Conservation (phyloP, 2,888 invertebrate species). For the Drosophila merina region DNA sequence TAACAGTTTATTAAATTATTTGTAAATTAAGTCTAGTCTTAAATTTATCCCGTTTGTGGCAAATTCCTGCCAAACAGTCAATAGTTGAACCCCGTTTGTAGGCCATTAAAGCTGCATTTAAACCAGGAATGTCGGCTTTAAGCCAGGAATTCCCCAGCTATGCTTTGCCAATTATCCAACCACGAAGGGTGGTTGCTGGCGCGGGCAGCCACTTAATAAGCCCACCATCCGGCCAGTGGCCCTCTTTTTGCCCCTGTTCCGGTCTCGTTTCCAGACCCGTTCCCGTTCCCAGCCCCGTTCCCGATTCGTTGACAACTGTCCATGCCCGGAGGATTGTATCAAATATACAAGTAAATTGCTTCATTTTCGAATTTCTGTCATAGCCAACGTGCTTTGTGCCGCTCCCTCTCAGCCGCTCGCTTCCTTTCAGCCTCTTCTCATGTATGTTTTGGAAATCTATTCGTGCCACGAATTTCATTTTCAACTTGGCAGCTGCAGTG, state of each 20-base stretch:
- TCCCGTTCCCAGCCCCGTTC: background rate
- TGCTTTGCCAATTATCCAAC: conserved; percentile 44
- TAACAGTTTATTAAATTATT: background rate
- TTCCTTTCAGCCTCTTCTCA: conserved; percentile 44
- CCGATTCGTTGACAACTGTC: conserved; percentile 66
- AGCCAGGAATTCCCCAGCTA: conserved; percentile 21
- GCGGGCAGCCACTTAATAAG: conserved; percentile 38
- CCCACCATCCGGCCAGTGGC: conserved; percentile 34
- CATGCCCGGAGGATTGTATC: conserved; percentile 56
- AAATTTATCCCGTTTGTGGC: background rate
- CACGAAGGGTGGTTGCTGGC: conserved; percentile 28
- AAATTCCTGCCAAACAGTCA: background rate
- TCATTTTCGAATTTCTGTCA: conserved; percentile 79
- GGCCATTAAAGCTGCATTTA: conserved; percentile 30
- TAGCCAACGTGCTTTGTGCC: conserved; percentile 64
- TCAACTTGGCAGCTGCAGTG: conserved; percentile 74
- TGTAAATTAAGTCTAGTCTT: background rate
- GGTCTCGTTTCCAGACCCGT: too few relatives aligned
- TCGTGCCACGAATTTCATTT: conserved; percentile 79
- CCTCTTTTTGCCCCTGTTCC: conserved; percentile 16
- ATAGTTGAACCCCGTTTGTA: conserved; percentile 28
- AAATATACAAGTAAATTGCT: conserved; percentile 77
- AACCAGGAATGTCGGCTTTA: conserved; percentile 9
- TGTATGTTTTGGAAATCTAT: conserved; percentile 73
- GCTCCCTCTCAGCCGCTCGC: background rate